phyloP scores from a whole-genome alignment of 2,797 vertebrate genomes.

The Lophius americanus region DNA sequence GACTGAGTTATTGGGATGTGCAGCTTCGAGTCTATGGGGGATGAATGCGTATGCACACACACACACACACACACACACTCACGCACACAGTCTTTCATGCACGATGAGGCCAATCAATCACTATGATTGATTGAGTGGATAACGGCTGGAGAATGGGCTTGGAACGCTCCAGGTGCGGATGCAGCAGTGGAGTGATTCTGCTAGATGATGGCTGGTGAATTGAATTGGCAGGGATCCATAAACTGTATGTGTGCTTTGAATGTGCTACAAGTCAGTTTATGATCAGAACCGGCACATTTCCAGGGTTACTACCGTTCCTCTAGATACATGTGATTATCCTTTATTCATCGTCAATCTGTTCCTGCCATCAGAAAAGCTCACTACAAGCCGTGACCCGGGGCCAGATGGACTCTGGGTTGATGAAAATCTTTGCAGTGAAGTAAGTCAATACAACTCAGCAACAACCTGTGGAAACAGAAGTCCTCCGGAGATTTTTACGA shows the following conservation, averaged over 20 bases:
- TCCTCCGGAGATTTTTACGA: no score
- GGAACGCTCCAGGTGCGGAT: conserved; percentile 6
- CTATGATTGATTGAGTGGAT: conserved; percentile 44
- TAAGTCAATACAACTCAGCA: no score
- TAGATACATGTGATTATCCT: not conserved
- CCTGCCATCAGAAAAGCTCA: not conserved
- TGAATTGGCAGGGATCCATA: conserved; percentile 25
- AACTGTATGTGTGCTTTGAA: not conserved
- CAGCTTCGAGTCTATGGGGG: conserved; percentile 7
- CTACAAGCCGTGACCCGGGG: not conserved
- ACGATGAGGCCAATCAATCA: conserved; percentile 27
- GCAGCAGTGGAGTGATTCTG: conserved; percentile 22
- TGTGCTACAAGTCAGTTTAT: not conserved
- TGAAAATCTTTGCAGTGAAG: not conserved
- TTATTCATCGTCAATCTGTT: conserved; percentile 4
- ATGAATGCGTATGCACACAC: not conserved
- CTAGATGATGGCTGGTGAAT: conserved; percentile 8
- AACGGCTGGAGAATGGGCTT: conserved; percentile 33
- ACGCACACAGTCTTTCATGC: not conserved
- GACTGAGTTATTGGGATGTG: conserved; percentile 39
- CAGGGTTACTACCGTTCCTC: not conserved
- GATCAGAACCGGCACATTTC: no score
- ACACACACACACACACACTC: no score
- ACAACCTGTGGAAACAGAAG: no score
- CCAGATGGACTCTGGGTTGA: conserved; percentile 3